Conservation (phyloP, 2,113 vertebrate genomes). For the Eretmochelys imbricata region DNA sequence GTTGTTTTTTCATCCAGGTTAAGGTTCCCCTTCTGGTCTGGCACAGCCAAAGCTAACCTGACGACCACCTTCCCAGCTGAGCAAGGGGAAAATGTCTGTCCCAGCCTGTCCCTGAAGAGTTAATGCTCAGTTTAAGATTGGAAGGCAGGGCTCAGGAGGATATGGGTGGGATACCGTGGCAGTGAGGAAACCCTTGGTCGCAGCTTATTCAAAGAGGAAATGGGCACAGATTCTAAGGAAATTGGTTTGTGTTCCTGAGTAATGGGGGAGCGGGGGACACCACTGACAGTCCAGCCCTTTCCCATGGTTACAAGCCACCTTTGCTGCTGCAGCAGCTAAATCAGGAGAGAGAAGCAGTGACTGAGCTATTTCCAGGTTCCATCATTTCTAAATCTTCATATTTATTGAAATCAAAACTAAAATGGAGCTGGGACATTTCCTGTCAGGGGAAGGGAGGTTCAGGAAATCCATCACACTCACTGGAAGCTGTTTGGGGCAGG, state of each 20-base stretch:
- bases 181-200: slow-evolving; percentile 71
- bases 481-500: not conserved
- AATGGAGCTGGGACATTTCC: accelerated
- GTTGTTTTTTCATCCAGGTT: not conserved
- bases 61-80: not conserved
- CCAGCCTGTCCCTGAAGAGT: slow-evolving; percentile 8
- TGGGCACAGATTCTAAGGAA: slow-evolving; percentile 74
- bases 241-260: slow-evolving; percentile 79
- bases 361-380: not conserved
- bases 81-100: not conserved
- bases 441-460: accelerated
- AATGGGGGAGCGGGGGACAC: slow-evolving; percentile 10
- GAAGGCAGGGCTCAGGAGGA: slow-evolving; percentile 72
- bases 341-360: not conserved
- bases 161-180: slow-evolving; percentile 68
- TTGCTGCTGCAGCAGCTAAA: not conserved
- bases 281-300: not conserved
- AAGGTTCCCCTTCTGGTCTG: not conserved
- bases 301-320: not conserved
- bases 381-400: not conserved
- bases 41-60: not conserved
- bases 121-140: slow-evolving; percentile 35
- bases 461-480: accelerated
- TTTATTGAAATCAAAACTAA: not conserved
- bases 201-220: slow-evolving; percentile 69